phyloP scores from a whole-genome alignment of 1,140 invertebrate species.

The Gonioctena quinquepunctata region DNA sequence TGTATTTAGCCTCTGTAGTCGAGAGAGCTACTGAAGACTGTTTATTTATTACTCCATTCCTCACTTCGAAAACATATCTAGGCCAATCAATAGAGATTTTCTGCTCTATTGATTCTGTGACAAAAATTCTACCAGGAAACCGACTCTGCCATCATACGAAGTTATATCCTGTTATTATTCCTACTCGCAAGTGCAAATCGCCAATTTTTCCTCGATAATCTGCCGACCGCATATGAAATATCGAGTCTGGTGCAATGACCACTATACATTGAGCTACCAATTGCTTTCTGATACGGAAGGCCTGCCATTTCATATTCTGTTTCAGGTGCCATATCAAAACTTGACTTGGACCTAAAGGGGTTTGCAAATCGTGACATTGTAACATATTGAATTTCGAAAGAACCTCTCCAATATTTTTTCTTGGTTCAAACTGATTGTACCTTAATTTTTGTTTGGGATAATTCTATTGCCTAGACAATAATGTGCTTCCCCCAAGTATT shows the following conservation, averaged over 20 bases:
- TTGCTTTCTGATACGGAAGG: not conserved
- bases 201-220: not conserved
- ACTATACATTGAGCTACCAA: not conserved
- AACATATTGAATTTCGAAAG: not conserved
- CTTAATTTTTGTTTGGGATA: not conserved
- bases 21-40: no score
- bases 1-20: no score
- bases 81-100: no score
- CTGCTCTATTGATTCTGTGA: no score
- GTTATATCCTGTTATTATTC: no score
- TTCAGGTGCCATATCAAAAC: not conserved
- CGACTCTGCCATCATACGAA: no score
- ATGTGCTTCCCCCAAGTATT: no score
- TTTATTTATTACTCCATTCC: no score
- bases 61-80: no score
- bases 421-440: not conserved
- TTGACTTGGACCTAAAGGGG: not conserved
- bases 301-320: not conserved
- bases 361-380: not conserved
- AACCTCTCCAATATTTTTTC: not conserved
- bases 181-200: no score
- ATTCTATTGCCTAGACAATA: no score
- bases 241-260: not conserved
- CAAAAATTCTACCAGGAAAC: no score
- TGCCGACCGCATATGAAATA: not conserved